Evolutionary conservation across 2,888 invertebrate genomes (phyloP).

Genomic region (Carpatolechia fugitivella): DNA sequence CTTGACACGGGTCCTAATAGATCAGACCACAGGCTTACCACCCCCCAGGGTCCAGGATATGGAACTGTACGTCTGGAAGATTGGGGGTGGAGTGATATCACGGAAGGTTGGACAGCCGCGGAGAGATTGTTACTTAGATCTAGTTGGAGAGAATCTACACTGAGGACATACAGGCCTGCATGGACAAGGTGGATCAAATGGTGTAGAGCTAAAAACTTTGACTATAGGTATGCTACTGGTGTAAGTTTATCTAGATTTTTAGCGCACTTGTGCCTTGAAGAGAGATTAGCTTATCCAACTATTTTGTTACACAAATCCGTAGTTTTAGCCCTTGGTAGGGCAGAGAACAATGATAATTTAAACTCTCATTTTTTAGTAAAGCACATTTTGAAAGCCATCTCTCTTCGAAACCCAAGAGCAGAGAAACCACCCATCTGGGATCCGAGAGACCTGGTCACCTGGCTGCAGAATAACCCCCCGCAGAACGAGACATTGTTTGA

Average conservation of each 20-base stretch:
- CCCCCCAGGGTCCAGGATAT: conserved; percentile 19
- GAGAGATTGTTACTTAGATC: not conserved
- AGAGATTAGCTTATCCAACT: conserved; percentile 11
- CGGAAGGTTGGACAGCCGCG: conserved; percentile 8
- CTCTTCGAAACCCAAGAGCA: not conserved
- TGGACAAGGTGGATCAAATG: conserved; percentile 1
- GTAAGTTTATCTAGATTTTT: conserved; percentile 10
- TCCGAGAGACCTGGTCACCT: conserved; percentile 8
- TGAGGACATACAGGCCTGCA: not conserved
- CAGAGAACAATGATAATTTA: conserved; percentile 1
- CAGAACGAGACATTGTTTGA: conserved; percentile 9
- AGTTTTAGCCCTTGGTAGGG: not conserved
- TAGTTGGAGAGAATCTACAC: conserved; percentile 13
- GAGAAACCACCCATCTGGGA: conserved; percentile 17
- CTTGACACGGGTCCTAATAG: not conserved
- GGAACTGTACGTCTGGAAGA: no score
- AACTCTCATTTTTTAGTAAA: conserved; percentile 11
- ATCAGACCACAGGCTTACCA: conserved; percentile 14
- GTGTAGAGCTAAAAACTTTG: conserved; percentile 3
- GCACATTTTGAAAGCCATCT: conserved; percentile 11
- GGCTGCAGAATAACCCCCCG: conserved; percentile 4
- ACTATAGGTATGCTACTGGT: no score
- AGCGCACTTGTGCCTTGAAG: conserved; percentile 10
- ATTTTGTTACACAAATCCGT: conserved; percentile 9
- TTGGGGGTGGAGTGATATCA: conserved; percentile 18